Percentiles rank a stretch among this genome's conserved stretches.
These are phyloP conservation scores for Sitophilus oryzae DNA, from an alignment of 1,140 invertebrate genomes.

Conservation along the genomic window DNA sequence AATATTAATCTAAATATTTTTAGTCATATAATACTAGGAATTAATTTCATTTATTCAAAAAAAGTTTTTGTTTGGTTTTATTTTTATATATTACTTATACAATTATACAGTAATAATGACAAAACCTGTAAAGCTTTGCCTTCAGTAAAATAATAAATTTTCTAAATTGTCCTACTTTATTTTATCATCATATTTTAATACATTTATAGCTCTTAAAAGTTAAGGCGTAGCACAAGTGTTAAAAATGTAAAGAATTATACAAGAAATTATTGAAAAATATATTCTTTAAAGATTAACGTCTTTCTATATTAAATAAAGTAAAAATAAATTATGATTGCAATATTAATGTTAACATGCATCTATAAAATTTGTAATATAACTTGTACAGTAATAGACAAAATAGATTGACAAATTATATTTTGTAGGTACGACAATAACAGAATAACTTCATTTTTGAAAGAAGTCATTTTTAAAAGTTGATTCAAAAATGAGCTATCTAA, in stretches of 20 bases:
- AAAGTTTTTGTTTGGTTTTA: conserved; percentile 24
- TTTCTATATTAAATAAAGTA: conserved; percentile 16
- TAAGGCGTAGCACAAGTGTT: conserved; percentile 30
- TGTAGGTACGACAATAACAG: background rate
- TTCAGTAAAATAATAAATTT: conserved; percentile 27
- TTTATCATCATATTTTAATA: conserved; percentile 33
- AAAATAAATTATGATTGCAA: conserved; percentile 26
- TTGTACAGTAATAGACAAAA: no score
- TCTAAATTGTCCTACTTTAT: conserved; percentile 32
- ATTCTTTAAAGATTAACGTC: background rate
- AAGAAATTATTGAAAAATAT: background rate
- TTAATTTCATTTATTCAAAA: no score
- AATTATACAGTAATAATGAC: conserved; percentile 34
- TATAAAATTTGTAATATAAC: conserved; percentile 16
- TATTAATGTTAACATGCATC: conserved; percentile 27
- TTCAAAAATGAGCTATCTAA: no score
- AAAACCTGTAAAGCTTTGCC: conserved; percentile 19
- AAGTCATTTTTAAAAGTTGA: no score
- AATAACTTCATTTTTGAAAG: conserved; percentile 1
- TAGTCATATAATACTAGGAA: no score
- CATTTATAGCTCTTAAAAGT: conserved; percentile 31
- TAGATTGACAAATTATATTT: background rate
- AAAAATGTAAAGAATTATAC: conserved; percentile 2
- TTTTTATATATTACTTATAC: conserved; percentile 34
- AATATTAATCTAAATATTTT: no score